phyloP scores from a whole-genome alignment of 1,140 invertebrate genomes.

The Drosophila prosaltans region DNA sequence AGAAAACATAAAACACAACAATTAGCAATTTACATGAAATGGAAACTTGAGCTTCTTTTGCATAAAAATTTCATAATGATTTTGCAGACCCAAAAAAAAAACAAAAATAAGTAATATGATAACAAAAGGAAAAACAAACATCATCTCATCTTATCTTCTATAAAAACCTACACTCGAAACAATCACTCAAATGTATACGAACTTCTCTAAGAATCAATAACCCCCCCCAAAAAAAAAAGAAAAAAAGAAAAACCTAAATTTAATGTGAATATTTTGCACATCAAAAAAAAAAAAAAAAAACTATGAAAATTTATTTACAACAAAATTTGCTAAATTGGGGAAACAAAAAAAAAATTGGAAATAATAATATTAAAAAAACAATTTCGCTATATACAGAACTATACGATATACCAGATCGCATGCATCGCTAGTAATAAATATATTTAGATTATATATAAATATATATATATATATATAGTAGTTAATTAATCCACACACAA shows the following conservation, averaged over 20 bases:
- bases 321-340: slow-evolving; percentile 40
- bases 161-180: slow-evolving; percentile 67
- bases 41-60: slow-evolving; percentile 66
- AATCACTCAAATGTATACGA: slow-evolving; percentile 82
- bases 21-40: slow-evolving; percentile 28
- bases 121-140: slow-evolving; percentile 16
- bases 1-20: slow-evolving; percentile 38
- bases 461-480: slow-evolving; percentile 43
- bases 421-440: slow-evolving; percentile 73
- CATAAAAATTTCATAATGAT: slow-evolving; percentile 39
- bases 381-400: slow-evolving; percentile 71
- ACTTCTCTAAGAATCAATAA: slow-evolving; percentile 71
- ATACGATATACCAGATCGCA: slow-evolving; percentile 62
- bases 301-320: slow-evolving; percentile 71
- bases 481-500: slow-evolving; percentile 71
- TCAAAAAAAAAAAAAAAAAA: slow-evolving; percentile 52
- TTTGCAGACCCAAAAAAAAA: slow-evolving; percentile 43
- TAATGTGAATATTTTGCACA: slow-evolving; percentile 74
- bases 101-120: background rate
- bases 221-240: slow-evolving; percentile 37
- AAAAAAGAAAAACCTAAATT: slow-evolving; percentile 26
- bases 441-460: slow-evolving; percentile 30
- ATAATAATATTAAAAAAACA: slow-evolving; percentile 27
- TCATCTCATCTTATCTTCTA: slow-evolving; percentile 26
- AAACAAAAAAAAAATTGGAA: slow-evolving; percentile 13